phyloP scores from a whole-genome alignment of 2,888 invertebrate species.

The Leptinotarsa juncta region DNA sequence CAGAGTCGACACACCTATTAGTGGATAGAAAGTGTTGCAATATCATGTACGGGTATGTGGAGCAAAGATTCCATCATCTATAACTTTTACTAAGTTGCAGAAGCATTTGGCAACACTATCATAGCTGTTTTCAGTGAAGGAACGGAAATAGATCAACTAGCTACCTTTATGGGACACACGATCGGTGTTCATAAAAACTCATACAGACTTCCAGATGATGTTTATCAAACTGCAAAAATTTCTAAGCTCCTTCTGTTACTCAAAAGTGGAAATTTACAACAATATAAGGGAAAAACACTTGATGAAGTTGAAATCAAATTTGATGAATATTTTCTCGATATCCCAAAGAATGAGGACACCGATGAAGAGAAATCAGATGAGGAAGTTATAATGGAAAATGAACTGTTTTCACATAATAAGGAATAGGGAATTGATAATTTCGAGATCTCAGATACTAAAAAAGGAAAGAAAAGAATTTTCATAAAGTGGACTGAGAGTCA shows the following conservation, averaged over 20 bases:
- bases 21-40: constrained; percentile 48
- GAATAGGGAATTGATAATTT: background rate
- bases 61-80: constrained; percentile 44
- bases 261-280: constrained; percentile 29
- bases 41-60: constrained; percentile 38
- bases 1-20: constrained; percentile 30
- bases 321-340: too few relatives aligned
- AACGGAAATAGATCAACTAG: constrained; percentile 46
- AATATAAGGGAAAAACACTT: too few relatives aligned
- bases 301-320: too few relatives aligned
- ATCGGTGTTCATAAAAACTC: constrained; percentile 40
- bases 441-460: too few relatives aligned
- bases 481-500: constrained; percentile 1
- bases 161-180: constrained; percentile 49
- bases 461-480: background rate
- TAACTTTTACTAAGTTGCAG: constrained; percentile 44
- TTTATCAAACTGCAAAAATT: too few relatives aligned
- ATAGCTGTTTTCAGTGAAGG: constrained; percentile 45
- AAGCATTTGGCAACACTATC: constrained; percentile 48
- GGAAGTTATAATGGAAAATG: too few relatives aligned
- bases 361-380: too few relatives aligned
- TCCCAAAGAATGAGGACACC: too few relatives aligned
- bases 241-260: constrained; percentile 31
- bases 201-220: too few relatives aligned
- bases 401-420: too few relatives aligned